phyloP scores from a whole-genome alignment of 2,113 vertebrate species.

The Megaceryle maxima region DNA sequence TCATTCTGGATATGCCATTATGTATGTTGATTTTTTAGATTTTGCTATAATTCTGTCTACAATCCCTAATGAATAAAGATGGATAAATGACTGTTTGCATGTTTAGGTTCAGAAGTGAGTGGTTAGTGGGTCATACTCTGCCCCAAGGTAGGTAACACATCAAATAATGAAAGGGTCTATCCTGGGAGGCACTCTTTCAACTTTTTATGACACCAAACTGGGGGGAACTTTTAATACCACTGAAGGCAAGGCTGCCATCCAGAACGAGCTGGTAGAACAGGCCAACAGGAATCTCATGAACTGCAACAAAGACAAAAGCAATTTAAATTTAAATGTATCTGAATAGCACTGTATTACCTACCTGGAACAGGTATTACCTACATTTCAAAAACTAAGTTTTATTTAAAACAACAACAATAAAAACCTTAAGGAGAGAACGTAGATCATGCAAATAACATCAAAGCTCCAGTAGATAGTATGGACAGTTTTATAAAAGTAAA shows the following conservation, averaged over 20 bases:
- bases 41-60: not conserved
- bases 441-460: not conserved
- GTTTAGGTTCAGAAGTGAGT: not conserved
- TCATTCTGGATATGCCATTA: not conserved
- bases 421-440: not conserved
- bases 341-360: not conserved
- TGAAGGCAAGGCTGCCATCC: not conserved
- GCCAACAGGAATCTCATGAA: not conserved
- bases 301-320: not conserved
- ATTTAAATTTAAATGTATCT: not conserved
- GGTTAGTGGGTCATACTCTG: not conserved
- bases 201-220: not conserved
- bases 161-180: not conserved
- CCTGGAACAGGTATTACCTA: not conserved
- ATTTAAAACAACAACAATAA: not conserved
- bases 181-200: not conserved
- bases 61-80: not conserved
- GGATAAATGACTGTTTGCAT: not conserved
- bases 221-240: not conserved
- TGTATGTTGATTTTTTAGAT: not conserved
- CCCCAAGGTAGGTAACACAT: not conserved
- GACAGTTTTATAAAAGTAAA: not conserved
- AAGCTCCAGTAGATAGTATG: not conserved
- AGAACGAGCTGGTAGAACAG: not conserved
- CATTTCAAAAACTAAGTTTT: not conserved